Conservation (phyloP, 2,888 invertebrate species). For the Iselma pallidipennis region DNA sequence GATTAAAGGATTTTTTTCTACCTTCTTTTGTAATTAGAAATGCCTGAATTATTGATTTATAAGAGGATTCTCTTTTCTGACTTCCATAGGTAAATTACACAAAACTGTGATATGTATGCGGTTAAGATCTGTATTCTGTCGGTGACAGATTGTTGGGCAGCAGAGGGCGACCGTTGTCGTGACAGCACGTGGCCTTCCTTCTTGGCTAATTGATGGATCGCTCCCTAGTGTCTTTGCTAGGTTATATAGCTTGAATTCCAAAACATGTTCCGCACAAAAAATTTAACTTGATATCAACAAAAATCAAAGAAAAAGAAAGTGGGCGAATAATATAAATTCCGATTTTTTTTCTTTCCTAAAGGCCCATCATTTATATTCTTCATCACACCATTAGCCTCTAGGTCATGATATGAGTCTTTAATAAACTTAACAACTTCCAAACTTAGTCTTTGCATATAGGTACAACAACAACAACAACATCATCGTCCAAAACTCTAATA, state of each 20-base stretch:
- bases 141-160: conserved; percentile 50
- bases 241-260: background rate
- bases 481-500: conserved; percentile 2
- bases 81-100: background rate
- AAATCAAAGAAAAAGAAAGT: background rate
- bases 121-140: conserved; percentile 43
- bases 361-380: background rate
- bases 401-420: conserved; percentile 23
- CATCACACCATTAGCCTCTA: background rate
- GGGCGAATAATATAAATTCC: too few species aligned
- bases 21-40: too few species aligned
- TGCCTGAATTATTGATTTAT: too few species aligned
- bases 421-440: background rate
- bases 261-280: background rate
- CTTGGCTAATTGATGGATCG: conserved; percentile 50
- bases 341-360: too few species aligned
- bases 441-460: background rate
- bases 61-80: too few species aligned
- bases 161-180: conserved; percentile 38
- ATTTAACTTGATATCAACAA: too few species aligned
- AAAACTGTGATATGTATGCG: background rate
- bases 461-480: background rate
- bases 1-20: too few species aligned
- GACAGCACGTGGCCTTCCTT: conserved; percentile 33
- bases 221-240: conserved; percentile 35